Percentiles rank a stretch among this genome's conserved stretches.
Evolutionary conservation across 2,113 vertebrate species (phyloP).

Genomic region (Hemibagrus wyckioides): DNA sequence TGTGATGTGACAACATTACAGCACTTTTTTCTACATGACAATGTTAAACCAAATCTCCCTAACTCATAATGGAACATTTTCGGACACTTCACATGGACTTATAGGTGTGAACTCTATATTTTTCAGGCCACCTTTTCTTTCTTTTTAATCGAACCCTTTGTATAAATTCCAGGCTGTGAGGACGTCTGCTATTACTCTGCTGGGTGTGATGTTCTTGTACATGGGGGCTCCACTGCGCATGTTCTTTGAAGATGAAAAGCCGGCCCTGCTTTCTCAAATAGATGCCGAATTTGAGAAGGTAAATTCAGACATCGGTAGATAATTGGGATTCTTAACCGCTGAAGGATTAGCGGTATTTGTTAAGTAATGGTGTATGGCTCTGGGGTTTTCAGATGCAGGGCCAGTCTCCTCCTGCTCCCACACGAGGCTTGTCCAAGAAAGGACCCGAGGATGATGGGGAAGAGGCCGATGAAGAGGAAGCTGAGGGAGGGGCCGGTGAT

Average conservation of each 20-base stretch:
- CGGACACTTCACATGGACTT: neutral
- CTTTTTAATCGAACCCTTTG: neutral
- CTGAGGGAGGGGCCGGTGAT: conserved; percentile 78
- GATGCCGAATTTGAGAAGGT: conserved; percentile 98
- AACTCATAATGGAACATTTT: too few relatives aligned
- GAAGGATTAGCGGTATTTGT: neutral
- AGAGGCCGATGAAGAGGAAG: conserved; percentile 82
- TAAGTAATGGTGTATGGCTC: neutral
- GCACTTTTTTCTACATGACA: neutral
- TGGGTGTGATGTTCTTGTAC: conserved; percentile 95
- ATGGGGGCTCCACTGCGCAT: conserved; percentile 92
- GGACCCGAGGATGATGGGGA: conserved; percentile 67
- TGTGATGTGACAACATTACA: neutral
- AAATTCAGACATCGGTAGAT: conserved; percentile 10
- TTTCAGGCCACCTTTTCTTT: neutral
- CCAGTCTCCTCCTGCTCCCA: conserved; percentile 83
- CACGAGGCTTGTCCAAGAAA: conserved; percentile 72
- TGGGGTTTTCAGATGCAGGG: conserved; percentile 84
- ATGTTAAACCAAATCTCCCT: neutral
- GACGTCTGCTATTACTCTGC: conserved; percentile 88
- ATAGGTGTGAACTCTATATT: neutral
- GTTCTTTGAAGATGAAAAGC: conserved; percentile 99
- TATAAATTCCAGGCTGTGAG: conserved; percentile 81
- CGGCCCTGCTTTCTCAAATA: conserved; percentile 92
- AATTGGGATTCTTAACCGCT: neutral